A percentile compares a stretch with the other conserved stretches of the same genome.
Evolutionary conservation across 2,888 invertebrate species (phyloP).

Genomic region (Stenchaetothrips biformis): DNA sequence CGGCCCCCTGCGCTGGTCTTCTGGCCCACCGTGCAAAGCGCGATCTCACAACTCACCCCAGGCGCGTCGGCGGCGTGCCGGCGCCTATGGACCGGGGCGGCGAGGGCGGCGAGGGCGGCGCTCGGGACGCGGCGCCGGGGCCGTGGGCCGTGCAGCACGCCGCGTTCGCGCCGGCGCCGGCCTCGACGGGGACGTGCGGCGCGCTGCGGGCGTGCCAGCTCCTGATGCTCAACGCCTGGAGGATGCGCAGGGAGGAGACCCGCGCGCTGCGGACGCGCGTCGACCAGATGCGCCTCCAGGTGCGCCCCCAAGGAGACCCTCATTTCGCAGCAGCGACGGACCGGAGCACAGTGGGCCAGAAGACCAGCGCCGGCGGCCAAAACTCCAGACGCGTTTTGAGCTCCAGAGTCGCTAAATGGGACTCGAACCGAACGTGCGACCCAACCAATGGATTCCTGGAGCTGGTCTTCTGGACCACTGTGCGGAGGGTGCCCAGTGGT

Average conservation of each 20-base stretch:
- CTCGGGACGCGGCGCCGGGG: background rate
- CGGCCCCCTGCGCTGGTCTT: too few relatives aligned
- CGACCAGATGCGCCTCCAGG: slow-evolving; percentile 50
- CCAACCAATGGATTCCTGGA: too few relatives aligned
- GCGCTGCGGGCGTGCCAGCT: slow-evolving; percentile 46
- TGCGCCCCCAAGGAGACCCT: slow-evolving; percentile 33
- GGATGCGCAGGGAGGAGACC: slow-evolving; percentile 51
- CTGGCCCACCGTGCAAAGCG: too few relatives aligned
- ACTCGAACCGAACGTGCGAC: too few relatives aligned
- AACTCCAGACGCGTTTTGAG: too few relatives aligned
- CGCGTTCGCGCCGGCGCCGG: background rate
- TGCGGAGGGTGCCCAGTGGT: too few relatives aligned
- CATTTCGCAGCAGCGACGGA: too few relatives aligned
- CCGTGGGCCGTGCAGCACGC: background rate
- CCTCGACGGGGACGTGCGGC: background rate
- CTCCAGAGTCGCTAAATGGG: too few relatives aligned
- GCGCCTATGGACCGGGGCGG: background rate
- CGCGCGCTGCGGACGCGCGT: slow-evolving; percentile 49
- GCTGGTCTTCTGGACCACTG: too few relatives aligned
- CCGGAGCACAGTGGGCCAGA: too few relatives aligned
- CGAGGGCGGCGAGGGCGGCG: background rate
- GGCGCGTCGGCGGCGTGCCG: background rate
- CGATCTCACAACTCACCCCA: too few relatives aligned
- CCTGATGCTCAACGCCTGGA: slow-evolving; percentile 53
- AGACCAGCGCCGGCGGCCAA: too few relatives aligned